Conservation (phyloP, 2,888 invertebrate species). For the Anorthoa munda region DNA sequence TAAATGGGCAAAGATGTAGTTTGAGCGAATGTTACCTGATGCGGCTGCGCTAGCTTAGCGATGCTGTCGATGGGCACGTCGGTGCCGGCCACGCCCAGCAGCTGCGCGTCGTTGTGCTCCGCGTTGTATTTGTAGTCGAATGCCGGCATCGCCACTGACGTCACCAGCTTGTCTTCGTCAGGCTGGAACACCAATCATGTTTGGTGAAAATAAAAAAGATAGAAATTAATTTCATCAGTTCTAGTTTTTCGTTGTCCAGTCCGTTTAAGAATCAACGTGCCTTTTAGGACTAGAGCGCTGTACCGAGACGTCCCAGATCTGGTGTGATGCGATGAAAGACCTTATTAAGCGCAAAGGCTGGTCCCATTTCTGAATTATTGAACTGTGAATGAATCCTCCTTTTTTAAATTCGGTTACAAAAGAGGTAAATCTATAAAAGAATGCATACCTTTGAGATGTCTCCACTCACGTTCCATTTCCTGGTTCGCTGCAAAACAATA, state of each 20-base stretch:
- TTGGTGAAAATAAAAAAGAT: background rate
- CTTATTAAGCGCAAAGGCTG: too few relatives aligned
- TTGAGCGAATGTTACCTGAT: slow-evolving; percentile 91
- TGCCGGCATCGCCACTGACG: slow-evolving; percentile 98
- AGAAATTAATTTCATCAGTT: background rate
- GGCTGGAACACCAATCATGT: slow-evolving; percentile 74
- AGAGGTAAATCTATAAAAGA: background rate
- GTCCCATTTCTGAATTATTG: too few relatives aligned
- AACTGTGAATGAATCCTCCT: too few relatives aligned
- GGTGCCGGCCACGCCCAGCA: slow-evolving; percentile 98
- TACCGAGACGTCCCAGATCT: too few relatives aligned
- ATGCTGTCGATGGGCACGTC: slow-evolving; percentile 98
- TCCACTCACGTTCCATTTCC: slow-evolving; percentile 81
- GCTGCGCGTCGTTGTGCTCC: slow-evolving; percentile 92
- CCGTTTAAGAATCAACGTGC: background rate
- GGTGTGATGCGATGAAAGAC: too few relatives aligned
- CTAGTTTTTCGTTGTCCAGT: background rate
- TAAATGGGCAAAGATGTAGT: background rate
- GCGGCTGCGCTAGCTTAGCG: slow-evolving; percentile 96
- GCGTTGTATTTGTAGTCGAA: slow-evolving; percentile 94
- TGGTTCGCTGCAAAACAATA: slow-evolving; percentile 80
- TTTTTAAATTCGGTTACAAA: too few relatives aligned
- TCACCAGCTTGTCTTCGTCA: slow-evolving; percentile 93
- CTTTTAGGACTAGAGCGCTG: background rate
- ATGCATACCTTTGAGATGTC: slow-evolving; percentile 79